Percentiles rank a stretch among this genome's conserved stretches.
Evolutionary conservation across 2,797 vertebrate species (phyloP).

Genomic region (Semotilus atromaculatus): DNA sequence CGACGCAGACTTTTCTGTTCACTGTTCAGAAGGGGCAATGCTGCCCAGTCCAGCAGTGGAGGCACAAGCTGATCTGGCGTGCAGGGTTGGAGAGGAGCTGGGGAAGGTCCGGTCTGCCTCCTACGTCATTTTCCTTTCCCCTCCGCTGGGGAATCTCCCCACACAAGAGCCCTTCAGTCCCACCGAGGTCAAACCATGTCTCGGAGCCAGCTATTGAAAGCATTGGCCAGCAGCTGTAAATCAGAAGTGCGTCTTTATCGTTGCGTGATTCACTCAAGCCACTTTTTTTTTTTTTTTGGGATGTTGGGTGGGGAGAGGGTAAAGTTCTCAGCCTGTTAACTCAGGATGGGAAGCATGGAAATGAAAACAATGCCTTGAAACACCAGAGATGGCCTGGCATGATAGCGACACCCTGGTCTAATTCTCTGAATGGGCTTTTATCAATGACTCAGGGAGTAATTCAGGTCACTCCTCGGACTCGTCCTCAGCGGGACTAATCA

Average conservation of each 20-base stretch:
- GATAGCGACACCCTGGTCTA: slow-evolving; percentile 31
- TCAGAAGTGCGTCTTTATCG: slow-evolving; percentile 12
- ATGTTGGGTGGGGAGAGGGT: slow-evolving; percentile 37
- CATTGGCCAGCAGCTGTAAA: background rate
- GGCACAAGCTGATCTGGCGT: slow-evolving; percentile 15
- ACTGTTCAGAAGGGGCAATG: background rate
- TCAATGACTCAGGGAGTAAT: slow-evolving; percentile 43
- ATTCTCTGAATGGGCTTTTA: slow-evolving; percentile 43
- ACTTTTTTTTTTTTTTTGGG: background rate
- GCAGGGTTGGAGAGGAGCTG: slow-evolving; percentile 28
- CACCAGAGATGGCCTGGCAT: slow-evolving; percentile 46
- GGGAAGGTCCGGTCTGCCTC: slow-evolving; percentile 21
- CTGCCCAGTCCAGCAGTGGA: background rate
- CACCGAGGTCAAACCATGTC: background rate
- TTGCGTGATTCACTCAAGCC: background rate
- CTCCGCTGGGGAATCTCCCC: slow-evolving; percentile 26
- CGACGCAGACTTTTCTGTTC: background rate
- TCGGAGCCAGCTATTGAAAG: background rate
- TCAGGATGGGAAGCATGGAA: slow-evolving; percentile 49
- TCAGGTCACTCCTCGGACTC: slow-evolving; percentile 25
- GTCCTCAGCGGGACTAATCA: background rate
- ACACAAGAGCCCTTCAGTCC: slow-evolving; percentile 28
- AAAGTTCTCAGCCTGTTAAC: slow-evolving; percentile 46
- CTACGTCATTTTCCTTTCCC: slow-evolving; percentile 37
- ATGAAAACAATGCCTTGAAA: slow-evolving; percentile 55